Conservation (phyloP, 2,113 vertebrate genomes). For the Aphelocoma coerulescens region DNA sequence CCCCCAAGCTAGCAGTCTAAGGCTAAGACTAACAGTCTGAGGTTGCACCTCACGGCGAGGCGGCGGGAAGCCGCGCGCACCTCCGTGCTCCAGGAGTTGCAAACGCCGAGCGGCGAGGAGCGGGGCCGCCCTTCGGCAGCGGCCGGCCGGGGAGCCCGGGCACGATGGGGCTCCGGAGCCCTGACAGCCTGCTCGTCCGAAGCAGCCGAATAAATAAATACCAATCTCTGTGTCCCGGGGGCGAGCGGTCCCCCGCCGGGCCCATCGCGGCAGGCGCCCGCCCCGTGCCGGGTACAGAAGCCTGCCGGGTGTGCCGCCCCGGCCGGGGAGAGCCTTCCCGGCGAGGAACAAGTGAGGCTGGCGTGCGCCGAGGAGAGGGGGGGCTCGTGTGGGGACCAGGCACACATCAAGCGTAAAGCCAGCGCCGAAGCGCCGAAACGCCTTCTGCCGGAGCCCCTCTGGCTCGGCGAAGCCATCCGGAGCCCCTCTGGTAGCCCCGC, state of each 20-base stretch:
- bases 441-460: background rate
- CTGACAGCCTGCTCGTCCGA: background rate
- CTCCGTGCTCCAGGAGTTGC: constrained; percentile 50
- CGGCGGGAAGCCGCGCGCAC: constrained; percentile 27
- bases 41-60: constrained; percentile 47
- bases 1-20: background rate
- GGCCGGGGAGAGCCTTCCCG: background rate
- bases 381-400: background rate
- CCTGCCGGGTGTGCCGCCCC: background rate
- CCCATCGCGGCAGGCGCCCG: background rate
- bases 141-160: background rate
- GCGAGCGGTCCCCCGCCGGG: background rate
- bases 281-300: background rate
- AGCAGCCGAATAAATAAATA: background rate
- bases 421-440: background rate
- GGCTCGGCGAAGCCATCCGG: background rate
- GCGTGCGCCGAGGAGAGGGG: background rate
- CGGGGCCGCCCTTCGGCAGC: background rate
- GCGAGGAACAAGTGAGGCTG: background rate
- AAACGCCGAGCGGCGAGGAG: constrained; percentile 52
- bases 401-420: background rate
- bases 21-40: constrained; percentile 7
- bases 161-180: background rate
- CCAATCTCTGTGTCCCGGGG: background rate
- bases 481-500: background rate